phyloP scores from a whole-genome alignment of 2,797 vertebrate species.

The Xerus rutilus region DNA sequence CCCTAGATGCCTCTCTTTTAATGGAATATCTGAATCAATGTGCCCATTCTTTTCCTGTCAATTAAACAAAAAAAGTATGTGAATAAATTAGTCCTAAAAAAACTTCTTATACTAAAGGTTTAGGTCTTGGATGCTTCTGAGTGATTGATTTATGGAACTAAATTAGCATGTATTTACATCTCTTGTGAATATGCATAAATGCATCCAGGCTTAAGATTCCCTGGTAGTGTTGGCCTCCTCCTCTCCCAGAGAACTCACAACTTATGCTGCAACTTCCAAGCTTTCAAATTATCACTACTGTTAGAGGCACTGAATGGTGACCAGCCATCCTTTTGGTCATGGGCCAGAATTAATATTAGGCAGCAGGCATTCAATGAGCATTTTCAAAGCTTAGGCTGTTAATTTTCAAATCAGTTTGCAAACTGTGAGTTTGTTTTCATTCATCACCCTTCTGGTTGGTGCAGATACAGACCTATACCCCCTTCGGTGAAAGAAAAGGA shows the following conservation, averaged over 20 bases:
- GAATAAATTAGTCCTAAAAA: not conserved
- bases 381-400: slow-evolving; percentile 80
- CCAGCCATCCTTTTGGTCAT: not conserved
- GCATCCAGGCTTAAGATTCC: not conserved
- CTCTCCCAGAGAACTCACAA: not conserved
- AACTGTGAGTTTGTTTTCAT: slow-evolving; percentile 54
- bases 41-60: not conserved
- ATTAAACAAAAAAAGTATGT: not conserved
- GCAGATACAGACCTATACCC: not conserved
- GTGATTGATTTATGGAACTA: not conserved
- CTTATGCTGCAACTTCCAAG: not conserved
- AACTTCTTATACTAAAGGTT: not conserved
- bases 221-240: not conserved
- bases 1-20: not conserved
- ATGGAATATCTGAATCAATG: not conserved
- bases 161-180: not conserved
- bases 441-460: not conserved
- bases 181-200: not conserved
- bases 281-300: slow-evolving; percentile 53
- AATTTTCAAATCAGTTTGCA: slow-evolving; percentile 77
- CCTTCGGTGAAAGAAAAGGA: not conserved
- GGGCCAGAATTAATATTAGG: slow-evolving; percentile 72
- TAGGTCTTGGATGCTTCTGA: not conserved
- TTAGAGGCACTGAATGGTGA: slow-evolving; percentile 53
- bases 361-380: slow-evolving; percentile 76